A percentile compares a stretch with the other conserved stretches of the same genome.
phyloP scores from a whole-genome alignment of 2,888 invertebrate species.

The Agrochola lychnidis region DNA sequence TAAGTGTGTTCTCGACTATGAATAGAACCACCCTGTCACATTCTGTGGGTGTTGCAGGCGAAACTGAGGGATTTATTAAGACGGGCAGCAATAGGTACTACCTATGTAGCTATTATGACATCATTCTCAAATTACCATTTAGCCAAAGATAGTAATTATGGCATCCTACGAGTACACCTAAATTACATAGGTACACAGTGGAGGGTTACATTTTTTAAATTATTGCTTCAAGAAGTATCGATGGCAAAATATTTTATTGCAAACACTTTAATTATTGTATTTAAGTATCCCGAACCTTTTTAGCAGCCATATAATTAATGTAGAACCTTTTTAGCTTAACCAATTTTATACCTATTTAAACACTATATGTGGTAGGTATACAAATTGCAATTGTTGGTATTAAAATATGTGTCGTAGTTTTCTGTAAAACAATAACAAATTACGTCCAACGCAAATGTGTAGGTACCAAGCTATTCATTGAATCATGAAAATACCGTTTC shows the following conservation, averaged over 20 bases:
- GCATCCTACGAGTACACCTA: conserved; percentile 26
- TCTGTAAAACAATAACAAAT: conserved; percentile 40
- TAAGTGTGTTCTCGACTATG: conserved; percentile 42
- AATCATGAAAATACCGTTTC: conserved; percentile 32
- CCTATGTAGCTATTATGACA: conserved; percentile 47
- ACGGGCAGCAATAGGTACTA: conserved; percentile 53
- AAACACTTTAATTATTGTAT: background rate
- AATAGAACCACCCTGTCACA: conserved; percentile 61
- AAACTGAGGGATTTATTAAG: conserved; percentile 63
- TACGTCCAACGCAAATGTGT: conserved; percentile 31
- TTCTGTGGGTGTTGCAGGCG: conserved; percentile 57
- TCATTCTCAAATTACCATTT: conserved; percentile 57
- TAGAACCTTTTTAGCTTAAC: background rate
- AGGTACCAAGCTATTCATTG: conserved; percentile 17
- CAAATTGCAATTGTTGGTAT: conserved; percentile 14
- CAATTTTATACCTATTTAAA: background rate
- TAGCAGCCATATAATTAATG: too few relatives aligned
- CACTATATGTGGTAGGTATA: background rate
- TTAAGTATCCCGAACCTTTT: background rate
- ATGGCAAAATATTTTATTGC: background rate
- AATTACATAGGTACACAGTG: conserved; percentile 7
- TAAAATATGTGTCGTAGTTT: conserved; percentile 32
- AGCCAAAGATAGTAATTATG: conserved; percentile 41
- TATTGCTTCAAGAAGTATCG: background rate
- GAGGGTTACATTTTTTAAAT: conserved; percentile 25